Evolutionary conservation across 2,888 invertebrate species (phyloP), one percentile per base, ranked within the genome.

Genomic region (Epiblema foenella): DNA sequence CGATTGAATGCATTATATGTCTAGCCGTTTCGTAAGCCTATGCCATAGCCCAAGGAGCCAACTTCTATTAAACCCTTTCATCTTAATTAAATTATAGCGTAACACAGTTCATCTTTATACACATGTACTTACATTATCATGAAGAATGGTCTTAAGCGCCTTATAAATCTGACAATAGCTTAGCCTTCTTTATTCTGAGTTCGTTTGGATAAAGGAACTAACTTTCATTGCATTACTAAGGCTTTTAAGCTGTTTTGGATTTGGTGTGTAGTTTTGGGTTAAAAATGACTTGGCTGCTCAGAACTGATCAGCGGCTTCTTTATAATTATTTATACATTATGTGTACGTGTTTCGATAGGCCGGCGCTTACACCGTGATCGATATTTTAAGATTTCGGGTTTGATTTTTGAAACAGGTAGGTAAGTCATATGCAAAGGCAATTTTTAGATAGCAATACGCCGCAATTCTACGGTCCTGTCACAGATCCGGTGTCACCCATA

Each of bases 1-100:
- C 18, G 1, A 10, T 51, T 49, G 5, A 20, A 20, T 20, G n/a
- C 52, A 51, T 24, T 24, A n/a, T 24, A 24, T 15, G 29, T 18
- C 15, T 18, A 42, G 3, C 17, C 8, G 11, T 37, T 20, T 59
- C 18, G 11, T 39, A 12, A 39, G 2, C 20, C 20, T 20, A 24
- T 52, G 12, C 52, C n/a, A 17, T 11, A 24, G 42, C 29, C 9
- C 17, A 56, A 24, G 54, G 17, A 60, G 20, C 37, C 33, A n/a
- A 24, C 56, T 42, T 42, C 15, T 60, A 70, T 66, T 59, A 17
- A 33, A 60, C 46, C 70, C 66, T 66, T 46, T 52, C 66, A 70
- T 71, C 62, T 67, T 67, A 67, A 71, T 71, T 67, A 67, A 71
- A 71, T 70, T 67, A 71, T 51, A 71, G 71, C 71, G 71, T 71